A percentile compares a stretch with the other conserved stretches of the same genome.
Conservation (phyloP, 1,140 invertebrate species). For the Macrosteles quadrilineatus region DNA sequence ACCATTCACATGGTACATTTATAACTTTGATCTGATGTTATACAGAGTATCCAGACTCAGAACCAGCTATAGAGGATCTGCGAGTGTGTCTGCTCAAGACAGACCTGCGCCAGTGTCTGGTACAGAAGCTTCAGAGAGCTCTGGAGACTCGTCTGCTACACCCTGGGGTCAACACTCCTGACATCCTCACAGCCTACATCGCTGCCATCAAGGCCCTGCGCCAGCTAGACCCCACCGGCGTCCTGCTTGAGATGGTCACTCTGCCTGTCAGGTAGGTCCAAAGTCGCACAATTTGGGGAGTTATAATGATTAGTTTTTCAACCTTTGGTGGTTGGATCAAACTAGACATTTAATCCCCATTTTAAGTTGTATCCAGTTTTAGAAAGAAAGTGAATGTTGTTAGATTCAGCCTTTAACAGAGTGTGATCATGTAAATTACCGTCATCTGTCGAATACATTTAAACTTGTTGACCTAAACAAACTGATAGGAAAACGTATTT, state of each 20-base stretch:
- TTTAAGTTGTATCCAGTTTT: too few species aligned
- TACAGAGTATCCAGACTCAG: constrained; percentile 91
- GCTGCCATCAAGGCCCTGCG: constrained; percentile 90
- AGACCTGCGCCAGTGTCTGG: constrained; percentile 75
- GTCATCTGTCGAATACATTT: too few species aligned
- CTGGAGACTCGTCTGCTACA: constrained; percentile 82
- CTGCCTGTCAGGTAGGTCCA: constrained; percentile 78
- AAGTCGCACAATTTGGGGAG: neutral
- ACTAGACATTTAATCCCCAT: too few species aligned
- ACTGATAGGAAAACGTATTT: too few species aligned
- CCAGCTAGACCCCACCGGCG: constrained; percentile 89
- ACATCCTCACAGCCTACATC: constrained; percentile 96
- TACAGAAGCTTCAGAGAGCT: constrained; percentile 74
- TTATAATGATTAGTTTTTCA: constrained; percentile 1
- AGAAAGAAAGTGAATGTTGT: too few species aligned
- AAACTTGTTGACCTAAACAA: too few species aligned
- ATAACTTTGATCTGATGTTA: too few species aligned
- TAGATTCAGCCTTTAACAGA: too few species aligned
- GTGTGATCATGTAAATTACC: too few species aligned
- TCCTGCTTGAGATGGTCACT: constrained; percentile 92
- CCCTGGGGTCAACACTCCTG: constrained; percentile 95
- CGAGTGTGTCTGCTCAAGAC: constrained; percentile 83
- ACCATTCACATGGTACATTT: too few species aligned
- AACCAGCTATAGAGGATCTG: constrained; percentile 89
- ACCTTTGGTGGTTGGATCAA: too few species aligned